Conservation (phyloP, 2,797 vertebrate genomes). For the Petrocephalus sullivani region DNA sequence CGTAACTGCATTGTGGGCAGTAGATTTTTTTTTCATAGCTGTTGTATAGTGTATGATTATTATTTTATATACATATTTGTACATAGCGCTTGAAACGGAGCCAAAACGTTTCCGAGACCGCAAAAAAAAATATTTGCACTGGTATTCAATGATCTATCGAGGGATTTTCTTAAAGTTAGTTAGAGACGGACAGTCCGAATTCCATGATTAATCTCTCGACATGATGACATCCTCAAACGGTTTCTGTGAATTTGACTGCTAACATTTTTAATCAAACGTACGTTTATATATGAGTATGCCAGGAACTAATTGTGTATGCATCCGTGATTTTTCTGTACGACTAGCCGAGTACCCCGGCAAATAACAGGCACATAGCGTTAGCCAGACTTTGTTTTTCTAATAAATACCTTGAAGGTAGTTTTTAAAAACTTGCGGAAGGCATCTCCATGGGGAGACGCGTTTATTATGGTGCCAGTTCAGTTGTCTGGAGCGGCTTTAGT, state of each 20-base stretch:
- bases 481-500: conserved; percentile 39
- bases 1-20: background rate
- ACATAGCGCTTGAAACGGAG: background rate
- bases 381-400: conserved; percentile 23
- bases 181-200: background rate
- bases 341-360: conserved; percentile 9
- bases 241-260: background rate
- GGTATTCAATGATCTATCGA: background rate
- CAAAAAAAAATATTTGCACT: background rate
- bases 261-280: background rate
- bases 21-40: background rate
- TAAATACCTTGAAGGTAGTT: conserved; percentile 36
- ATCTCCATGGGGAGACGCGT: conserved; percentile 35
- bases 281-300: background rate
- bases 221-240: background rate
- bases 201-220: background rate
- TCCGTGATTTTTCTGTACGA: conserved; percentile 20
- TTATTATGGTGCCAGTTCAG: conserved; percentile 46
- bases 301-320: background rate
- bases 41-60: background rate
- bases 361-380: conserved; percentile 23
- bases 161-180: background rate
- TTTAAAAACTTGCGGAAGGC: conserved; percentile 31
- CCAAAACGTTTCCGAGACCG: background rate
- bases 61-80: background rate